Evolutionary conservation across 2,113 vertebrate species (phyloP).

Genomic region (Cromileptes altivelis): DNA sequence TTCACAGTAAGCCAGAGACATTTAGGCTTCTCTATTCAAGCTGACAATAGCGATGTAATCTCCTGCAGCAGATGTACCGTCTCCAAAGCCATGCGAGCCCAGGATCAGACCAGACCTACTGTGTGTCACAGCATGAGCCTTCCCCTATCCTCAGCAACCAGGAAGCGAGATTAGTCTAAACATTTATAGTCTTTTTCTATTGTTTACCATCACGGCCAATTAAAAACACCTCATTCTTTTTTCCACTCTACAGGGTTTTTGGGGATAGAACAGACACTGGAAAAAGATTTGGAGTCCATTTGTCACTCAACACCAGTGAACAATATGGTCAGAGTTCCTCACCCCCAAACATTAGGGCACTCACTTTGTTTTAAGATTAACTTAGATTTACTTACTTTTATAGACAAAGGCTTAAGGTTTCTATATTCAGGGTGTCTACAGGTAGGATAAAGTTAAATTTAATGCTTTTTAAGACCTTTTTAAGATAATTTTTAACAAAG

Average conservation of each 20-base stretch:
- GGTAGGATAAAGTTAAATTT: no score
- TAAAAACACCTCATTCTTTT: background rate
- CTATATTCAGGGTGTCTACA: no score
- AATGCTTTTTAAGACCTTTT: background rate
- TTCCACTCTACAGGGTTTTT: background rate
- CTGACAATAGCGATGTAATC: conserved; percentile 66
- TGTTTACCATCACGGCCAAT: background rate
- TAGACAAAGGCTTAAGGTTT: background rate
- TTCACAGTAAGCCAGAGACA: conserved; percentile 54
- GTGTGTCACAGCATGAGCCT: conserved; percentile 44
- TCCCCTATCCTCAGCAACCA: conserved; percentile 19
- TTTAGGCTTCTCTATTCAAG: conserved; percentile 50
- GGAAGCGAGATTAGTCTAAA: conserved; percentile 52
- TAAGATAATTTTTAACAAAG: no score
- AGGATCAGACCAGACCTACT: conserved; percentile 50
- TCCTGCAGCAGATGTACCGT: conserved; percentile 54
- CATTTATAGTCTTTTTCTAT: background rate
- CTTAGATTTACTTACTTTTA: background rate
- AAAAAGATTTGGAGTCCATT: background rate
- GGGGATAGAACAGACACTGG: background rate
- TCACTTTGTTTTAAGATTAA: background rate
- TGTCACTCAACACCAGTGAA: background rate
- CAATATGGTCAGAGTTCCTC: background rate
- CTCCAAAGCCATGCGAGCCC: conserved; percentile 54
- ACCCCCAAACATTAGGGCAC: background rate